Evolutionary conservation across 2,797 vertebrate genomes (phyloP).

Genomic region (Delichon dasypus): DNA sequence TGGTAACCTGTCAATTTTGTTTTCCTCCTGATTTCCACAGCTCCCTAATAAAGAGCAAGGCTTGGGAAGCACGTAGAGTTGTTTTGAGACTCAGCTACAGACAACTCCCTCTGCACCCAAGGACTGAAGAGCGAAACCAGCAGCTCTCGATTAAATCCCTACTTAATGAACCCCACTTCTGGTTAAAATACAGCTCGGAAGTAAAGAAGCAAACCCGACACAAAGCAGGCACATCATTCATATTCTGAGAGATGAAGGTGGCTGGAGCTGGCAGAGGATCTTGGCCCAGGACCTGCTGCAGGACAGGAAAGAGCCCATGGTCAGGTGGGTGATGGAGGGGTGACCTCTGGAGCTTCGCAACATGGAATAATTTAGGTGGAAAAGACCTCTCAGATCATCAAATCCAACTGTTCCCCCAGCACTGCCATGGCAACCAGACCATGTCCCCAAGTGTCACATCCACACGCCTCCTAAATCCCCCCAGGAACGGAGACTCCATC

Average conservation of each 20-base stretch:
- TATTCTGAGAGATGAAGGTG: background rate
- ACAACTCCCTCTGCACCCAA: background rate
- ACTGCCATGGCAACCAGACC: background rate
- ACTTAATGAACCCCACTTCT: constrained; percentile 25
- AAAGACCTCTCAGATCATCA: background rate
- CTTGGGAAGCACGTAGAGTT: background rate
- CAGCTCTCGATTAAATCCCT: background rate
- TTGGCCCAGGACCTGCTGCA: background rate
- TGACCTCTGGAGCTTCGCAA: background rate
- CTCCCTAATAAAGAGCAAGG: background rate
- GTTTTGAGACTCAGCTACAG: background rate
- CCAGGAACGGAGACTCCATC: background rate
- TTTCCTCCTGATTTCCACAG: background rate
- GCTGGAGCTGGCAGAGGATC: background rate
- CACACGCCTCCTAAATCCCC: fast-evolving
- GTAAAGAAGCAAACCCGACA: background rate
- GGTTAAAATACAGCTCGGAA: background rate
- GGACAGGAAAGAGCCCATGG: fast-evolving
- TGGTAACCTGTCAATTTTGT: background rate
- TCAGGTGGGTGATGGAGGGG: fast-evolving
- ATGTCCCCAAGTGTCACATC: background rate
- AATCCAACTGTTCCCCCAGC: background rate
- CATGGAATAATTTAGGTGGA: background rate
- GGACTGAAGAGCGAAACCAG: background rate
- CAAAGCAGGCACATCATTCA: background rate